These are phyloP conservation scores for Oxycera nigricornis DNA, from an alignment of 2,888 invertebrate genomes.

Conservation along the genomic window DNA sequence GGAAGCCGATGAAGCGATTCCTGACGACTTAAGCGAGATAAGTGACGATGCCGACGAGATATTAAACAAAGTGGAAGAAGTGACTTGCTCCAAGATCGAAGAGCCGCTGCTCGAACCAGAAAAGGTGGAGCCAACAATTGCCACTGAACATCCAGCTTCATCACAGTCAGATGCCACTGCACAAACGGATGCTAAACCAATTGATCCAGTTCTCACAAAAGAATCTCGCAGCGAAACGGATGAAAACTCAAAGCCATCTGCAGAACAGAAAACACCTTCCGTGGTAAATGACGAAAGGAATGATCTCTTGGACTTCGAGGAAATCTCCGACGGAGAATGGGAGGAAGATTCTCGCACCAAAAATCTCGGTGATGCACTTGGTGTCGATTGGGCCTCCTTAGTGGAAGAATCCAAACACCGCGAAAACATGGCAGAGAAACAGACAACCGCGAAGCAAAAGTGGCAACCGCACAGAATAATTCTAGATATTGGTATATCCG, in stretches of 20 bases:
- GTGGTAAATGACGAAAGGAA: slow-evolving; percentile 60
- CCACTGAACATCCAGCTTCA: not conserved
- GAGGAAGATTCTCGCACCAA: slow-evolving; percentile 82
- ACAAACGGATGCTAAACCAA: slow-evolving; percentile 1
- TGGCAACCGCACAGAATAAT: slow-evolving; percentile 84
- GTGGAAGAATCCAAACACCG: slow-evolving; percentile 74
- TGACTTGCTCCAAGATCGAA: slow-evolving; percentile 47
- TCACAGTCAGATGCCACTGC: not conserved
- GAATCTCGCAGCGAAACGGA: not conserved
- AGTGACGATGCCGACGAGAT: slow-evolving; percentile 91
- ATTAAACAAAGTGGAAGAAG: slow-evolving; percentile 76
- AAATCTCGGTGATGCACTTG: slow-evolving; percentile 86
- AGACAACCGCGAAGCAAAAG: slow-evolving; percentile 71
- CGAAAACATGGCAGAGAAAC: slow-evolving; percentile 55
- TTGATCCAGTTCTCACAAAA: not conserved
- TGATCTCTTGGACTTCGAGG: slow-evolving; percentile 78
- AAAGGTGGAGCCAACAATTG: not conserved
- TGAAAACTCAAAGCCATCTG: not conserved
- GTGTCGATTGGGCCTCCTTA: slow-evolving; percentile 94
- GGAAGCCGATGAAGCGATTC: slow-evolving; percentile 50
- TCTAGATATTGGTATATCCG: slow-evolving; percentile 80
- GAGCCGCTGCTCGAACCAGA: not conserved
- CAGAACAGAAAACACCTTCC: slow-evolving; percentile 20
- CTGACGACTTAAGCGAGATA: slow-evolving; percentile 78
- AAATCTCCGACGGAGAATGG: slow-evolving; percentile 88